Conservation (phyloP, 92 coral and sea anemone species). For the Pocillopora grandis region DNA sequence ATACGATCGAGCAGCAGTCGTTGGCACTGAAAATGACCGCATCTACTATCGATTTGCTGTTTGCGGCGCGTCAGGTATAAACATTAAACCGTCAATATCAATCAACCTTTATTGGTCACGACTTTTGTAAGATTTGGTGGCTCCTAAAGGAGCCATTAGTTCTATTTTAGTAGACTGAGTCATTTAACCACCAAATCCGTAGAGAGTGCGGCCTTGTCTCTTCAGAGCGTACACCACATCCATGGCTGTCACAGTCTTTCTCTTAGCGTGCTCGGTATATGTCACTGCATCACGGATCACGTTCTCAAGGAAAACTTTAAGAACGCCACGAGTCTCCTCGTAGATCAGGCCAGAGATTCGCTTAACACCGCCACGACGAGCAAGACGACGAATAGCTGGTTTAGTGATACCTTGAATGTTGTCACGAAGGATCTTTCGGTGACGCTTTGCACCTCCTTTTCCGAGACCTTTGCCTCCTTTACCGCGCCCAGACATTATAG, state of each 20-base stretch:
- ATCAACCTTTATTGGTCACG: conserved; percentile 11
- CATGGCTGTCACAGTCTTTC: conserved; percentile 98
- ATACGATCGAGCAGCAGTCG: too few species aligned
- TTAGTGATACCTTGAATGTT: conserved; percentile 81
- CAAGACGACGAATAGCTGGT: conserved; percentile 79
- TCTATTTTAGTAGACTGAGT: background rate
- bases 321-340: conserved; percentile 94
- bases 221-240: conserved; percentile 96
- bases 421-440: conserved; percentile 62
- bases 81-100: background rate
- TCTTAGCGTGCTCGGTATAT: conserved; percentile 97
- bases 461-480: conserved; percentile 97
- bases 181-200: conserved; percentile 88
- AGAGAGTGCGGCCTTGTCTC: conserved; percentile 92
- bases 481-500: conserved; percentile 67
- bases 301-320: conserved; percentile 96
- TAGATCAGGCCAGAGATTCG: conserved; percentile 88
- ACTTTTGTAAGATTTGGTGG: conserved; percentile 39
- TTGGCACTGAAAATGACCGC: too few species aligned
- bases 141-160: conserved; percentile 45
- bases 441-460: conserved; percentile 98
- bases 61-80: background rate
- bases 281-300: conserved; percentile 98
- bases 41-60: too few species aligned
- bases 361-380: conserved; percentile 98